phyloP scores from a whole-genome alignment of 2,888 invertebrate species.

The Cinara cedri region DNA sequence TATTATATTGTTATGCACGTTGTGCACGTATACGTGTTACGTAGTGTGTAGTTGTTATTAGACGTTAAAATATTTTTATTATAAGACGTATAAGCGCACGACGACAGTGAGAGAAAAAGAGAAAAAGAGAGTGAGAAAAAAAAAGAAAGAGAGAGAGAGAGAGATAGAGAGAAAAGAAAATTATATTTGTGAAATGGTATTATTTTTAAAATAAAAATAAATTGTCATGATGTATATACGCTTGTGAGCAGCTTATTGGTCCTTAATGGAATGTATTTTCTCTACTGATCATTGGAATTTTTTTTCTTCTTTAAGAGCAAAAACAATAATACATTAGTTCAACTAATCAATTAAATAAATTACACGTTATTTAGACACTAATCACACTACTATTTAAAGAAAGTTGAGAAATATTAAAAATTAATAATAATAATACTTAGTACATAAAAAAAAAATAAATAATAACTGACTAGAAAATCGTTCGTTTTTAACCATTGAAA shows the following conservation, averaged over 20 bases:
- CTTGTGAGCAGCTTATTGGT: conserved; percentile 46
- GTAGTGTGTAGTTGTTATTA: no score
- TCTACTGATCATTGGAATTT: conserved; percentile 54
- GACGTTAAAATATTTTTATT: not conserved
- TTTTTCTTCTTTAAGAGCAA: conserved; percentile 28
- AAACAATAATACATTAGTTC: conserved; percentile 41
- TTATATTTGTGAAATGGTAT: conserved; percentile 33
- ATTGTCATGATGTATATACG: conserved; percentile 46
- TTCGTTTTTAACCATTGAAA: conserved; percentile 44
- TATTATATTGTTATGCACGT: not conserved
- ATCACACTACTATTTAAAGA: conserved; percentile 50
- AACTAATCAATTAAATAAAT: conserved; percentile 33
- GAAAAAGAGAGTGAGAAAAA: conserved; percentile 7
- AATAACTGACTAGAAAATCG: conserved; percentile 54
- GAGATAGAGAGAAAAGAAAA: conserved; percentile 24
- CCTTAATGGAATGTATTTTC: conserved; percentile 57
- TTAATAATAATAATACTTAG: conserved; percentile 39
- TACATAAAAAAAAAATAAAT: conserved; percentile 29
- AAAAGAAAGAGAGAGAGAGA: not conserved
- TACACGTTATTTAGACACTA: conserved; percentile 49
- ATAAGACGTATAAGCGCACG: not conserved
- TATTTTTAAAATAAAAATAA: conserved; percentile 33
- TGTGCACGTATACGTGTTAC: not conserved
- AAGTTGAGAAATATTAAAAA: conserved; percentile 51
- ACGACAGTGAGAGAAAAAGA: not conserved